Percentiles rank a stretch among this genome's conserved stretches.
These are phyloP conservation scores for Ahaetulla prasina DNA, from an alignment of 2,113 vertebrate species.

Conservation along the genomic window DNA sequence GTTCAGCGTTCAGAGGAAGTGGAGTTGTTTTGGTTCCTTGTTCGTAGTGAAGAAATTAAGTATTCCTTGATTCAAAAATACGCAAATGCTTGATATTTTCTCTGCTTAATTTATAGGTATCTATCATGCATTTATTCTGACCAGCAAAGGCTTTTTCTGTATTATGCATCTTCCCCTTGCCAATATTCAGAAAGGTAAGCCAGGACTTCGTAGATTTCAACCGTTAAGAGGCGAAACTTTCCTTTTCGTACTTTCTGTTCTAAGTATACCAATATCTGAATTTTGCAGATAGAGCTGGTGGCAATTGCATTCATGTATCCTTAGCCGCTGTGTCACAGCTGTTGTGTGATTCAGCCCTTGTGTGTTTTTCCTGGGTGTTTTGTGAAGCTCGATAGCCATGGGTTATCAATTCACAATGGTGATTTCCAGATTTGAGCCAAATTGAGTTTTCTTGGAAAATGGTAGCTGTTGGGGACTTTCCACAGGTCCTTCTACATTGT, in stretches of 20 bases:
- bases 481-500: background rate
- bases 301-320: background rate
- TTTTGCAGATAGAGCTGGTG: background rate
- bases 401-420: background rate
- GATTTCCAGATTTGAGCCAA: background rate
- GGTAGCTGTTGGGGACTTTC: background rate
- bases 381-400: background rate
- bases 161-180: conserved; percentile 82
- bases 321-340: background rate
- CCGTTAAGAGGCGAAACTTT: background rate
- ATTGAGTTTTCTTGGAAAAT: background rate
- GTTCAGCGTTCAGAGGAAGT: background rate
- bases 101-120: conserved; percentile 68
- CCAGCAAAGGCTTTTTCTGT: conserved; percentile 81
- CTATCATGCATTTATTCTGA: conserved; percentile 82
- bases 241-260: background rate
- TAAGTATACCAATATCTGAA: background rate
- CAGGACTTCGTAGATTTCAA: background rate
- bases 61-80: background rate
- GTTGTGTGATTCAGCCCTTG: background rate
- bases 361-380: background rate
- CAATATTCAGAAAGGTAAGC: conserved; percentile 81
- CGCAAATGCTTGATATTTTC: background rate
- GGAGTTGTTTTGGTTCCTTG: background rate
- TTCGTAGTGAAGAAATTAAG: background rate